Evolutionary conservation across 1,140 invertebrate species (phyloP).

Genomic region (Magallana angulata): DNA sequence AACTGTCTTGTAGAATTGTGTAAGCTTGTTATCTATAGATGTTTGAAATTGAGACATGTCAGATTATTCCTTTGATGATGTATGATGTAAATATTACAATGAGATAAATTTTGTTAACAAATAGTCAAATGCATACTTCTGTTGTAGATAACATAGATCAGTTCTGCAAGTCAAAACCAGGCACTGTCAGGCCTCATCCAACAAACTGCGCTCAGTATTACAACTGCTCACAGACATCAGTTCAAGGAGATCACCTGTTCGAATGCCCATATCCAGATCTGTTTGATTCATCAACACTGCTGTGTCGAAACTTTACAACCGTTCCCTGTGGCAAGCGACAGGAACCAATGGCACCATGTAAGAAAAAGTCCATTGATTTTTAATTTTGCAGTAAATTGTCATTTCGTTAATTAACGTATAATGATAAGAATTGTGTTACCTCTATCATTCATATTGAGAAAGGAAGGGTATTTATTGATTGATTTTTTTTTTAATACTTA

Average conservation of each 20-base stretch:
- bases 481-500: not conserved
- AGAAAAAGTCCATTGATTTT: constrained; percentile 23
- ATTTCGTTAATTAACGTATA: not conserved
- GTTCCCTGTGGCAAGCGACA: constrained; percentile 60
- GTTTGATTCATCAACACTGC: constrained; percentile 45
- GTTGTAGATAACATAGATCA: constrained; percentile 55
- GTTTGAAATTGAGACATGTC: too few relatives aligned
- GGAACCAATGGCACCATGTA: constrained; percentile 64
- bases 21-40: too few relatives aligned
- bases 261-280: constrained; percentile 68
- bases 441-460: not conserved
- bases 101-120: too few relatives aligned
- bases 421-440: not conserved
- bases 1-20: too few relatives aligned
- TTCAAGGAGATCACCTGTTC: constrained; percentile 51
- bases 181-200: constrained; percentile 52
- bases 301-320: constrained; percentile 54
- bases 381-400: not conserved
- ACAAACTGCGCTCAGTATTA: constrained; percentile 72
- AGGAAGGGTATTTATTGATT: not conserved
- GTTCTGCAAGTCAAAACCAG: constrained; percentile 56
- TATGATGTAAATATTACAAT: too few relatives aligned
- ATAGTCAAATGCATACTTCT: not conserved
- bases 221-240: constrained; percentile 60
- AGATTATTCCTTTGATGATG: too few relatives aligned